A percentile compares a stretch with the other conserved stretches of the same genome.
Evolutionary conservation across 1,140 invertebrate genomes (phyloP).

Genomic region (Drosophila guanche): DNA sequence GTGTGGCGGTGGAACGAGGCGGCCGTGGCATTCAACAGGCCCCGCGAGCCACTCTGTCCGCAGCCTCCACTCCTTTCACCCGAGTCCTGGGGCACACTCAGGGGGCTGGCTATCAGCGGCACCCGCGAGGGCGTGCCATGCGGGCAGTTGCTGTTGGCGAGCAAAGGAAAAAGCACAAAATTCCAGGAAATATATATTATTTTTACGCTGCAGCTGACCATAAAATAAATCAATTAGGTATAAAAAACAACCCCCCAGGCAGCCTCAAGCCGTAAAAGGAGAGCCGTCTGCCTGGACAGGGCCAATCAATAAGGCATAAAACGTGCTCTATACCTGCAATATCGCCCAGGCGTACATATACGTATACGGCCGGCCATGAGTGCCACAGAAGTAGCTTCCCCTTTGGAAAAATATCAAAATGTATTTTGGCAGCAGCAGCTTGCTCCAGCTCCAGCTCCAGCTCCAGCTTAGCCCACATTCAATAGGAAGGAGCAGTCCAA

Average conservation of each 20-base stretch:
- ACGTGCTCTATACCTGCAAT: slow-evolving; percentile 17
- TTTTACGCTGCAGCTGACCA: slow-evolving; percentile 53
- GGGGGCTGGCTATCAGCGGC: slow-evolving; percentile 86
- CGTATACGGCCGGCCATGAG: slow-evolving; percentile 7
- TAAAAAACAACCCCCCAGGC: slow-evolving; percentile 47
- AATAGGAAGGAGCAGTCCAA: slow-evolving; percentile 2
- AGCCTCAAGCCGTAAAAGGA: slow-evolving; percentile 41
- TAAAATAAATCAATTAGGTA: slow-evolving; percentile 76
- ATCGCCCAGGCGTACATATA: slow-evolving; percentile 28
- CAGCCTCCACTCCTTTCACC: slow-evolving; percentile 31
- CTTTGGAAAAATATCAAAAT: too few relatives aligned
- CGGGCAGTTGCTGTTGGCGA: slow-evolving; percentile 84
- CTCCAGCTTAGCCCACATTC: too few relatives aligned
- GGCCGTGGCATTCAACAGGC: slow-evolving; percentile 16
- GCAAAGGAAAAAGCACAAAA: slow-evolving; percentile 7
- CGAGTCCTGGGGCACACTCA: slow-evolving; percentile 64
- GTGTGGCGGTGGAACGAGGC: slow-evolving; percentile 74
- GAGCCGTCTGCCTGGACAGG: slow-evolving; percentile 22
- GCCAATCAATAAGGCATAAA: slow-evolving; percentile 71
- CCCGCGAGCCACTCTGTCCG: not conserved
- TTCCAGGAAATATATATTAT: slow-evolving; percentile 59
- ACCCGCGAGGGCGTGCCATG: slow-evolving; percentile 90
- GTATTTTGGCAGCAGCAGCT: too few relatives aligned
- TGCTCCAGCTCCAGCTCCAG: too few relatives aligned
- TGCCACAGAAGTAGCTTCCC: too few relatives aligned